phyloP scores from a whole-genome alignment of 2,888 invertebrate species.

The Hesperia comma region DNA sequence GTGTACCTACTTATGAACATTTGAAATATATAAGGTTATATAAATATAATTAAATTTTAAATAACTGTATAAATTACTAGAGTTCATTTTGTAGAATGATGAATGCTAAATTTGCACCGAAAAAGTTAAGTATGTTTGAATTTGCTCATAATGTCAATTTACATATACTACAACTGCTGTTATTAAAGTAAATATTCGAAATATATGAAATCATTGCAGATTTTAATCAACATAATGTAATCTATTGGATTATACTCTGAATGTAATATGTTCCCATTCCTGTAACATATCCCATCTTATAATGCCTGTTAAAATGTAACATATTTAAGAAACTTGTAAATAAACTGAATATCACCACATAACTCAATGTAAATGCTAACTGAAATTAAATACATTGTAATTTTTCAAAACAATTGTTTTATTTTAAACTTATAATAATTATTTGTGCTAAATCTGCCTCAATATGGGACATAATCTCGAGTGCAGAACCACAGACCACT shows the following conservation, averaged over 20 bases:
- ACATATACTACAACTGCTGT: neutral
- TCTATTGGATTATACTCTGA: neutral
- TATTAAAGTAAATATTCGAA: neutral
- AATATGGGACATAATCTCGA: slow-evolving; percentile 64
- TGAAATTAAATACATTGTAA: slow-evolving; percentile 66
- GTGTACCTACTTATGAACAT: too few species aligned
- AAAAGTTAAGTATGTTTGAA: neutral
- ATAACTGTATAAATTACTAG: too few species aligned
- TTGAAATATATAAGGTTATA: too few species aligned
- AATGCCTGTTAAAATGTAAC: slow-evolving; percentile 1
- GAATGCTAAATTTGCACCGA: neutral
- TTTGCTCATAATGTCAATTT: slow-evolving; percentile 2
- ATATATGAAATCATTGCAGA: neutral
- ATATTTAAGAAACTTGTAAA: slow-evolving; percentile 34
- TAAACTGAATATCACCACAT: slow-evolving; percentile 23
- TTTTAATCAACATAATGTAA: neutral
- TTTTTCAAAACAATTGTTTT: slow-evolving; percentile 73
- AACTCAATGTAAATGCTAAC: slow-evolving; percentile 42
- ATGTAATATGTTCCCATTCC: slow-evolving; percentile 1
- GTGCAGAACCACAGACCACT: slow-evolving; percentile 53
- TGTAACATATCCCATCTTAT: slow-evolving; percentile 25
- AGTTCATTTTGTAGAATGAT: too few species aligned
- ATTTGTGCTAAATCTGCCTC: slow-evolving; percentile 62
- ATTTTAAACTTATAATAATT: slow-evolving; percentile 67
- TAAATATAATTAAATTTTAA: too few species aligned